Percentiles rank a stretch among this genome's conserved stretches.
Evolutionary conservation across 2,888 invertebrate genomes (phyloP).

Genomic region (Lithodes maja): DNA sequence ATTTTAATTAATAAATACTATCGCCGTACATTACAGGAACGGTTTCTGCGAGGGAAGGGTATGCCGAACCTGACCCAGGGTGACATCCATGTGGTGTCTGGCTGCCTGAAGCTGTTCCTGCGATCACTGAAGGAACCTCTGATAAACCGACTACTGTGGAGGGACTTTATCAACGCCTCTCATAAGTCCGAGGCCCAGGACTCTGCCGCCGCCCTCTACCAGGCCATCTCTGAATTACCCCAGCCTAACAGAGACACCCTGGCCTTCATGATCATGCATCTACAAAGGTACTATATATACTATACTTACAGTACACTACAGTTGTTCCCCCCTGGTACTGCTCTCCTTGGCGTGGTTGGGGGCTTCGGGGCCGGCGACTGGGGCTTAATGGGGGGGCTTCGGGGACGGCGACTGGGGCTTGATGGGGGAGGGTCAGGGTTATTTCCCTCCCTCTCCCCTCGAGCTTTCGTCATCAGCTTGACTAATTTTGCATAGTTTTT

Average conservation of each 20-base stretch:
- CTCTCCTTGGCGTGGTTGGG: no score
- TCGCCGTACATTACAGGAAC: slow-evolving; percentile 78
- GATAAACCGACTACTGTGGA: slow-evolving; percentile 87
- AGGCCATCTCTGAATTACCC: slow-evolving; percentile 89
- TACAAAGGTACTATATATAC: slow-evolving; percentile 81
- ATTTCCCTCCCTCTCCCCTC: no score
- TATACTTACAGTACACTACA: no score
- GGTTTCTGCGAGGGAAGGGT: slow-evolving; percentile 89
- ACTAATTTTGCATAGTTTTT: no score
- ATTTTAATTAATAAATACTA: no score
- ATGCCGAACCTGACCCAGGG: slow-evolving; percentile 82
- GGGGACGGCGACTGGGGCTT: no score
- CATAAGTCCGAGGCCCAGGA: slow-evolving; percentile 79
- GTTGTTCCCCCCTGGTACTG: no score
- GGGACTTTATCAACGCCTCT: slow-evolving; percentile 85
- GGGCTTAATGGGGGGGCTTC: no score
- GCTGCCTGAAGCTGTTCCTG: slow-evolving; percentile 95
- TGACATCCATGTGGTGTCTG: slow-evolving; percentile 93
- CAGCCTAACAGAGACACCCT: slow-evolving; percentile 95
- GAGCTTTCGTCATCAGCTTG: no score
- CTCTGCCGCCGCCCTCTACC: slow-evolving; percentile 81
- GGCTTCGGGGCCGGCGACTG: no score
- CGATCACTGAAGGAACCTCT: slow-evolving; percentile 91
- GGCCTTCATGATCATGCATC: slow-evolving; percentile 92
- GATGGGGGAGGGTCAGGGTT: no score